Evolutionary conservation across 2,888 invertebrate species (phyloP).

Genomic region (Trilocha varians): DNA sequence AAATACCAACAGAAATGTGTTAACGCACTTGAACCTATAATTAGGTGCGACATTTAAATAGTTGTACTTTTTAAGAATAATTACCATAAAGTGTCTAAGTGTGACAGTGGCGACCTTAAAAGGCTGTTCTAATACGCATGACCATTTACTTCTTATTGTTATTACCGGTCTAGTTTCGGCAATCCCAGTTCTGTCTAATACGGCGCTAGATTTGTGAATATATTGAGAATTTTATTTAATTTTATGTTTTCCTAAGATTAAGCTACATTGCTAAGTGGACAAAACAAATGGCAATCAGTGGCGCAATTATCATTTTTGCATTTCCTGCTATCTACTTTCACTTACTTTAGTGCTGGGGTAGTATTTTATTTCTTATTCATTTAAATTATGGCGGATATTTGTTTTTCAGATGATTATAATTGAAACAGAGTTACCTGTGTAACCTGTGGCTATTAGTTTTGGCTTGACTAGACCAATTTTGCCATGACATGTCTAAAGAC

Average conservation of each 20-base stretch:
- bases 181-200: not conserved
- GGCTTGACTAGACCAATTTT: too few species aligned
- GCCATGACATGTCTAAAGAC: too few species aligned
- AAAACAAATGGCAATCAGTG: too few species aligned
- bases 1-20: not conserved
- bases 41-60: conserved; percentile 6
- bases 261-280: too few species aligned
- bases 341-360: too few species aligned
- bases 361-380: too few species aligned
- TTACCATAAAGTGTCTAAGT: not conserved
- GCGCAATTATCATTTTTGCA: too few species aligned
- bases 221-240: not conserved
- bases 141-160: not conserved
- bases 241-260: not conserved
- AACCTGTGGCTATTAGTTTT: too few species aligned
- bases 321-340: too few species aligned
- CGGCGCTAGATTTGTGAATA: not conserved
- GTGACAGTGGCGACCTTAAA: not conserved
- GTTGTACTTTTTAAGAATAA: conserved; percentile 4
- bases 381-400: too few species aligned
- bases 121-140: not conserved
- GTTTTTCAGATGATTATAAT: too few species aligned
- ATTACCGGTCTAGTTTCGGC: not conserved
- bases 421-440: too few species aligned
- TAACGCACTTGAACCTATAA: conserved; percentile 5